Base-by-base conservation (phyloP, 2,797 vertebrate genomes). In the Acipenser oxyrinchus region DNA sequence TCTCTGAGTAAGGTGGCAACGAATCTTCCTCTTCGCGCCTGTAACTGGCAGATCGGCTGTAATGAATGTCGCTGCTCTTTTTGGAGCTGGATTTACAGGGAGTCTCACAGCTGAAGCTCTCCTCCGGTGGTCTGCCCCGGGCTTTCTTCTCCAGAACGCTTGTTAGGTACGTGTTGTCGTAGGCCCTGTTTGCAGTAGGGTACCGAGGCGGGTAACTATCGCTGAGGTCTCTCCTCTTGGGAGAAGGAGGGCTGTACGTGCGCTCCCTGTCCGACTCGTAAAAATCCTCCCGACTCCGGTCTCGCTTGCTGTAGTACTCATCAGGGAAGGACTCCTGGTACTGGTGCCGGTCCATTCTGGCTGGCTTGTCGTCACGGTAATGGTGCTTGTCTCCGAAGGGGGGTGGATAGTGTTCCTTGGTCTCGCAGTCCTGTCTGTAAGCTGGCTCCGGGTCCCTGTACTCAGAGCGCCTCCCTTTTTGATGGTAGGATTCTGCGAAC, bases 1-100 rank as follows among this genome's bases (percentile, higher is more conserved):
- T 84, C 77, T 98, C 96, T 0, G 90, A 93, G 86, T 99, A 98
- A 0, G 96, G 96, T n/a, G 96, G 96, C 81, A 98, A 74, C 50
- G 89, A 71, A 74, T 99, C 96, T 5, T 93, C 93, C 67, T 90
- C 91, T 48, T 88, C 90, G 0, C 87, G 91, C 62, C 88, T 85
- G 77, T 83, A 87, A 84, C 83, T 90, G 12, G 93, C 84, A 13
- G 93, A 86, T 84, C 89, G 85, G 79, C 84, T 94, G 71, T 82
- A 81, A 83, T 63, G 87, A 69, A 65, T 88, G 66, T 83, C 82
- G 48, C 82, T 88, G 73, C 78, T 84, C 70, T 90, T 90, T 75
- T 90, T 94, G 0, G 93, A 92, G 82, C 93, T 92, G 70, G 86
- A 84, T 83, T 93, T 93, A 13, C 94, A 92, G 3, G 94, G 95